A percentile compares a stretch with the other conserved stretches of the same genome.
These are phyloP conservation scores for Astropecten irregularis DNA, from an alignment of 53 echinoderm and acorn worm genomes.

Conservation along the genomic window DNA sequence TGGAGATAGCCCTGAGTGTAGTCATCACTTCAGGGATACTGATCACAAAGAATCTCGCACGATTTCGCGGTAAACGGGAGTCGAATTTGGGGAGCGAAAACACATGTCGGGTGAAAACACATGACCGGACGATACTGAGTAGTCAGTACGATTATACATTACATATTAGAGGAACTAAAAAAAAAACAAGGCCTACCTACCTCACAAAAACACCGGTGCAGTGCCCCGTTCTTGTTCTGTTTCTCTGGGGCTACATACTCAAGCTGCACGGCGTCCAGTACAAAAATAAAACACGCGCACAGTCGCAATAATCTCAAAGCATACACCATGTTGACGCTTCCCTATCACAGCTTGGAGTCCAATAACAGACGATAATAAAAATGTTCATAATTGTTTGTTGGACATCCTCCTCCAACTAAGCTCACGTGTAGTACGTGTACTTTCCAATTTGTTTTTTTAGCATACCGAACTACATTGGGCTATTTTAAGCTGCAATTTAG, in stretches of 20 bases:
- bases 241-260: background rate
- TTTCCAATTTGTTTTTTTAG: background rate
- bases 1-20: too few relatives aligned
- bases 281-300: conserved; percentile 25
- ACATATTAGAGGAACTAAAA: too few relatives aligned
- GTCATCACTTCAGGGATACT: too few relatives aligned
- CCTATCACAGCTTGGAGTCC: background rate
- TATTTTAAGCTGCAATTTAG: background rate
- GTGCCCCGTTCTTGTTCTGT: conserved; percentile 34
- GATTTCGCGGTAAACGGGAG: too few relatives aligned
- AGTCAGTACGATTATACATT: too few relatives aligned
- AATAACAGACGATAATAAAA: background rate
- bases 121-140: too few relatives aligned
- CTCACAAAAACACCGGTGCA: conserved; percentile 62
- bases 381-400: background rate
- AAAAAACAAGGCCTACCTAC: background rate
- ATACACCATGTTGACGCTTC: background rate
- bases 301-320: background rate
- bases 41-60: too few relatives aligned
- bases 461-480: background rate
- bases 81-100: too few relatives aligned
- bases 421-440: background rate
- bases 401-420: background rate
- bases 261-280: conserved; percentile 17
- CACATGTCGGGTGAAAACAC: too few relatives aligned